Conservation (phyloP, 2,113 vertebrate species). For the Otolemur garnettii region DNA sequence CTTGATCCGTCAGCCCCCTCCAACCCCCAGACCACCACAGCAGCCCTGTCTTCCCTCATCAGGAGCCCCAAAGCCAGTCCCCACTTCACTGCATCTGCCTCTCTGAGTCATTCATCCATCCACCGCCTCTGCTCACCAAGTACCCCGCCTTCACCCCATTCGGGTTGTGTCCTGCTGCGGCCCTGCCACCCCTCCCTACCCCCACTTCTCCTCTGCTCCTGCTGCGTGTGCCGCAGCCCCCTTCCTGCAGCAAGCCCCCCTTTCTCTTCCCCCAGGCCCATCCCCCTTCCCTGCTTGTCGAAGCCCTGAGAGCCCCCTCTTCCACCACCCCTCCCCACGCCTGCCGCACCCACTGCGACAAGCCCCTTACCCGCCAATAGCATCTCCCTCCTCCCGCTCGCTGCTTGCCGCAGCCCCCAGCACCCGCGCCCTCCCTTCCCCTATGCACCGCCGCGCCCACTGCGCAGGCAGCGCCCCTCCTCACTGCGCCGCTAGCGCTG, state of each 20-base stretch:
- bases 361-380: slow-evolving; percentile 78
- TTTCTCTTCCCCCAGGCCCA: not conserved
- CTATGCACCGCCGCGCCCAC: not conserved
- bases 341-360: slow-evolving; percentile 76
- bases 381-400: not conserved
- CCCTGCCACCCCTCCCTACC: not conserved
- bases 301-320: not conserved
- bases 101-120: not conserved
- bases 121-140: not conserved
- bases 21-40: not conserved
- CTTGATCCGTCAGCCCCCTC: not conserved
- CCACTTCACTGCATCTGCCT: accelerated
- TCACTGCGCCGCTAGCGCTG: not conserved
- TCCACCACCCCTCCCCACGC: not conserved
- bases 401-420: not conserved
- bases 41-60: not conserved
- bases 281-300: not conserved
- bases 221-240: slow-evolving; percentile 9
- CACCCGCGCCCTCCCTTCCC: not conserved
- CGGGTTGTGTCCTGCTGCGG: not conserved
- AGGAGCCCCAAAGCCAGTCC: not conserved
- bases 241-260: slow-evolving; percentile 30
- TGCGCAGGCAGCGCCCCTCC: not conserved
- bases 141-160: not conserved
- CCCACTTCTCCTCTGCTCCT: not conserved